Evolutionary conservation across 2,888 invertebrate genomes (phyloP).

Genomic region (Keiferia lycopersicella): DNA sequence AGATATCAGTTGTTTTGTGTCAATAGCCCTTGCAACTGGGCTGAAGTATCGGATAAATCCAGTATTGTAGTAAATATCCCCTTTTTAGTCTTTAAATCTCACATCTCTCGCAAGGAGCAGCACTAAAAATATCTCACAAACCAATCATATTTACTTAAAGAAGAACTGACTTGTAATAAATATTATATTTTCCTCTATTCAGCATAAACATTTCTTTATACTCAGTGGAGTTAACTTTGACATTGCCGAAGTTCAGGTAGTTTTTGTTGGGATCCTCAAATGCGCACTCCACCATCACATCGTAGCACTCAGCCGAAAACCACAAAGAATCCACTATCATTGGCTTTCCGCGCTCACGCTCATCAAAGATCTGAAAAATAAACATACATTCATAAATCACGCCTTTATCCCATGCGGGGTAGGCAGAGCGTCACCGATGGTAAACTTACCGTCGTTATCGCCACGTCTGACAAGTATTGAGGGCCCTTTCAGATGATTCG

Average conservation of each 20-base stretch:
- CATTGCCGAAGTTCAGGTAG: constrained; percentile 78
- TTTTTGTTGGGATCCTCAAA: constrained; percentile 66
- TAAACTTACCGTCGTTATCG: too few species aligned
- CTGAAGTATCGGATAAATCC: too few species aligned
- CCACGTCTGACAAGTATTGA: too few species aligned
- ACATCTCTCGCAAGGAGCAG: too few species aligned
- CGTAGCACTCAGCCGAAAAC: constrained; percentile 82
- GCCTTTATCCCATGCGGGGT: too few species aligned
- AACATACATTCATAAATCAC: too few species aligned
- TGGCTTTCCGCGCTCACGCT: constrained; percentile 66
- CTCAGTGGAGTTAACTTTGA: constrained; percentile 79
- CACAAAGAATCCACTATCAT: constrained; percentile 66
- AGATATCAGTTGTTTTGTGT: too few species aligned
- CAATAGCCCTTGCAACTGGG: too few species aligned
- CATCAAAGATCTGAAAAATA: constrained; percentile 65
- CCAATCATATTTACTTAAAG: background rate
- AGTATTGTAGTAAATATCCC: too few species aligned
- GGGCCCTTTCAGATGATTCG: too few species aligned
- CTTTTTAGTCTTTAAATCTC: too few species aligned
- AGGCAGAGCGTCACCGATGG: too few species aligned
- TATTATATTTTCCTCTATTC: constrained; percentile 81
- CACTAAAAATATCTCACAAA: background rate
- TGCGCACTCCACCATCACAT: constrained; percentile 79
- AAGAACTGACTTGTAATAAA: constrained; percentile 60
- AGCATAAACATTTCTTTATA: constrained; percentile 70